These are phyloP conservation scores for Apocheima hispidaria DNA, from an alignment of 2,888 invertebrate species.

Conservation along the genomic window DNA sequence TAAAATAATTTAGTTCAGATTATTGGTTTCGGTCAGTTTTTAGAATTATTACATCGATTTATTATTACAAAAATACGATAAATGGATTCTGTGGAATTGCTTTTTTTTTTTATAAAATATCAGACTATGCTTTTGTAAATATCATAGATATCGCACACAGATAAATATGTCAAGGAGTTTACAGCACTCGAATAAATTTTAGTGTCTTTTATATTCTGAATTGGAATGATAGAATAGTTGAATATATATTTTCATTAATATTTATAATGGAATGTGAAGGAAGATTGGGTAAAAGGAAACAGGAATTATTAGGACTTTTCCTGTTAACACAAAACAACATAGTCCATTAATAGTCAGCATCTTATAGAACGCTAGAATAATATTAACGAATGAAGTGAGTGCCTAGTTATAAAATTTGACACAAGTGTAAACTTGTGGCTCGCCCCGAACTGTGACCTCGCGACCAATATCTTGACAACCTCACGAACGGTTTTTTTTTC, in stretches of 20 bases:
- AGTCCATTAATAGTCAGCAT: too few species aligned
- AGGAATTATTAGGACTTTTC: slow-evolving; percentile 6
- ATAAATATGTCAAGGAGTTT: slow-evolving; percentile 15
- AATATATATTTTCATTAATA: slow-evolving; percentile 28
- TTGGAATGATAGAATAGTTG: slow-evolving; percentile 38
- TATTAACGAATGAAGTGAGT: too few species aligned
- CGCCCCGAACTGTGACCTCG: too few species aligned
- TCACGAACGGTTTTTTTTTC: too few species aligned
- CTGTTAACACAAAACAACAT: slow-evolving; percentile 11
- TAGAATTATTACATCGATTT: not conserved
- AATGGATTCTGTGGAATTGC: not conserved
- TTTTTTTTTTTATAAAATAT: slow-evolving; percentile 22
- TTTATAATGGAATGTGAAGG: slow-evolving; percentile 30
- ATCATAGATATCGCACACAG: slow-evolving; percentile 1
- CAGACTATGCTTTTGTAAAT: slow-evolving; percentile 19
- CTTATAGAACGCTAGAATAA: too few species aligned
- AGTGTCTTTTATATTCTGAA: slow-evolving; percentile 24
- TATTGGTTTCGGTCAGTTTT: slow-evolving; percentile 10
- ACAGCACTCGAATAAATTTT: not conserved
- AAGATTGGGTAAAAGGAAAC: slow-evolving; percentile 19
- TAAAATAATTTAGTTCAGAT: not conserved
- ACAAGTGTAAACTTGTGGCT: too few species aligned
- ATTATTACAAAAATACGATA: not conserved
- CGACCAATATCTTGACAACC: too few species aligned
- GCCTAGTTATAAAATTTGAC: too few species aligned